Base-by-base conservation (phyloP, 2,113 vertebrate genomes). In the Malurus elegans region DNA sequence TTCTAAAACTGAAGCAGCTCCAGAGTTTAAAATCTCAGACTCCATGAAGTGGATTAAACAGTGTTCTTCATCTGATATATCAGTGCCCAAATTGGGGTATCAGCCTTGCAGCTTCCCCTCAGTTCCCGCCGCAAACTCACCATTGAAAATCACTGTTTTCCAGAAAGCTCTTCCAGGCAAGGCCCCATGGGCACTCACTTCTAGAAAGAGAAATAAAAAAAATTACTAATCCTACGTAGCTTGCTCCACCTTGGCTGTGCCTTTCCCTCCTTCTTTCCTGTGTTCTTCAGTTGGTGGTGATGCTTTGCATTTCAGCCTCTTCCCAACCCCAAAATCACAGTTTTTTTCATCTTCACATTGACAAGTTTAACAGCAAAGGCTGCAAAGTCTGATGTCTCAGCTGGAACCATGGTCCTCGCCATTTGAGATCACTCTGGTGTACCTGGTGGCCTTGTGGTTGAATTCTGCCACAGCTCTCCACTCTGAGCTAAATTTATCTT, bases 71-170 rank as follows among this genome's bases (percentile, higher is more conserved):
- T 7, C 1, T 40, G 12, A 24, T 18, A 28, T 2, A 25, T 7
- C 2, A 4, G 18, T 28, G 9, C 10, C 31, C 20, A 65, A 70
- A 70, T 18, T 20, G 48, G 26, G 8, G 40, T 32, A 8, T 42
- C 23, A 56, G 9, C 15, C n/a, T 79, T 38, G 3, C 17, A 67
- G 25, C 29, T 32, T 73, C 5, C 2, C 10, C 6, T 3, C 29
- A 23, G 8, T 42, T 65, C 24, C 42, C 0, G 0, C 36, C 38
- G 51, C 29, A 31, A 8, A 18, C 36, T 73, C 12, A n/a, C 15
- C 12, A 36, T 71, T 51, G 20, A 47, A 66, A 88, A 24, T 1
- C 1, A 38, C 16, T 42, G 3, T 64, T 28, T 69, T 45, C 50
- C 32, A 61, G 29, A 86, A 34, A 86, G 23, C 6, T 60, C 10